Evolutionary conservation across 2,113 vertebrate species (phyloP).

Genomic region (Hippocampus abdominalis): DNA sequence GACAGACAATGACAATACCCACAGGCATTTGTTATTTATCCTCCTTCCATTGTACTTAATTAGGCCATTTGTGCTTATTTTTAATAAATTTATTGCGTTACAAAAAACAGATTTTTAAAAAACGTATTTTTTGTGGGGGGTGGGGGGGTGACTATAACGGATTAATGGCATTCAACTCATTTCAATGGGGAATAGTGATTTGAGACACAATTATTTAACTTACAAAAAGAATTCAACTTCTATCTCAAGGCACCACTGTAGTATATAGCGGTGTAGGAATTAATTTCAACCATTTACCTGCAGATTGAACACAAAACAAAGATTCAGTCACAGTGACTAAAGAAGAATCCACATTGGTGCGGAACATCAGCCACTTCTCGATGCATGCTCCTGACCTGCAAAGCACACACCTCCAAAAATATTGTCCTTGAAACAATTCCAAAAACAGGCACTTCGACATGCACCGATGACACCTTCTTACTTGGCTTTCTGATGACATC

Average conservation of each 20-base stretch:
- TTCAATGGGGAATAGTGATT: not conserved
- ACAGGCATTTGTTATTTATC: too few species aligned
- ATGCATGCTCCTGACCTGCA: slow-evolving; percentile 64
- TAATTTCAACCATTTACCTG: slow-evolving; percentile 42
- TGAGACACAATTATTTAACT: not conserved
- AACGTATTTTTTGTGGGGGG: too few species aligned
- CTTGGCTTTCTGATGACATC: slow-evolving; percentile 52
- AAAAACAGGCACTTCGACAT: not conserved
- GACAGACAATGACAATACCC: too few species aligned
- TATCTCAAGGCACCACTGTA: too few species aligned
- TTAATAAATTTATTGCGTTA: too few species aligned
- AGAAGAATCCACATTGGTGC: slow-evolving; percentile 63
- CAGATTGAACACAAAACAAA: slow-evolving; percentile 60
- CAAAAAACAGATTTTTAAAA: too few species aligned
- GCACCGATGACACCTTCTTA: slow-evolving; percentile 18
- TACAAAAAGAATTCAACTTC: too few species aligned
- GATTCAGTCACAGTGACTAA: slow-evolving; percentile 63
- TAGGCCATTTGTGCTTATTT: too few species aligned
- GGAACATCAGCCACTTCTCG: slow-evolving; percentile 75
- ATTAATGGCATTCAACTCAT: not conserved
- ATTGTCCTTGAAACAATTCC: not conserved
- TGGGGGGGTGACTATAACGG: too few species aligned
- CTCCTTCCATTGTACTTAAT: too few species aligned
- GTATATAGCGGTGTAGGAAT: too few species aligned
- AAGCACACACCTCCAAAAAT: not conserved